phyloP scores from a whole-genome alignment of 2,888 invertebrate species.

The Diarsia dahlii region DNA sequence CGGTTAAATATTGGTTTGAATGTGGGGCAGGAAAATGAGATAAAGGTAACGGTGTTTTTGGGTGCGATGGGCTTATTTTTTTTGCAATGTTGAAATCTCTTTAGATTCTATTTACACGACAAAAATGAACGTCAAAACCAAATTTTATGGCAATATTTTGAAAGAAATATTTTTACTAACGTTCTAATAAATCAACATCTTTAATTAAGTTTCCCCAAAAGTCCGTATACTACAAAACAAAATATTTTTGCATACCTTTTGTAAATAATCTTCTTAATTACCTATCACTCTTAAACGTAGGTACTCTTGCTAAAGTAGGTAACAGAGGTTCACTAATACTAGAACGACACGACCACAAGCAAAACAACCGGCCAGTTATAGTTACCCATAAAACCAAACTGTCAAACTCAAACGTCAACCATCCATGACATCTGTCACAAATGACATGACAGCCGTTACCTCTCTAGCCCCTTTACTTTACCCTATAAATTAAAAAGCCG shows the following conservation, averaged over 20 bases:
- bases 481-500: conserved; percentile 39
- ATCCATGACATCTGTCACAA: conserved; percentile 50
- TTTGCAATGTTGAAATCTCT: not conserved
- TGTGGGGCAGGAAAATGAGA: conserved; percentile 17
- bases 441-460: conserved; percentile 46
- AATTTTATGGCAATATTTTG: not conserved
- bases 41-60: conserved; percentile 5
- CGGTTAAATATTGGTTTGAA: conserved; percentile 5
- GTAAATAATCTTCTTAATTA: not conserved
- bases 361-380: not conserved
- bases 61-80: not conserved
- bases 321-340: not conserved
- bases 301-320: not conserved
- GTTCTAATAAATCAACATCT: not conserved
- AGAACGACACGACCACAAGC: not conserved
- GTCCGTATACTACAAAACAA: not conserved
- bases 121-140: not conserved
- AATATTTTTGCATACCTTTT: not conserved
- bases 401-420: not conserved
- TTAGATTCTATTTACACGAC: not conserved
- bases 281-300: not conserved
- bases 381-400: not conserved
- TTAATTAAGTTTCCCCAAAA: not conserved
- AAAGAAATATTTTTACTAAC: too few relatives aligned
- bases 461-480: conserved; percentile 36